A percentile compares a stretch with the other conserved stretches of the same genome.
Conservation (phyloP, 2,113 vertebrate genomes). For the Serilophus lunatus region DNA sequence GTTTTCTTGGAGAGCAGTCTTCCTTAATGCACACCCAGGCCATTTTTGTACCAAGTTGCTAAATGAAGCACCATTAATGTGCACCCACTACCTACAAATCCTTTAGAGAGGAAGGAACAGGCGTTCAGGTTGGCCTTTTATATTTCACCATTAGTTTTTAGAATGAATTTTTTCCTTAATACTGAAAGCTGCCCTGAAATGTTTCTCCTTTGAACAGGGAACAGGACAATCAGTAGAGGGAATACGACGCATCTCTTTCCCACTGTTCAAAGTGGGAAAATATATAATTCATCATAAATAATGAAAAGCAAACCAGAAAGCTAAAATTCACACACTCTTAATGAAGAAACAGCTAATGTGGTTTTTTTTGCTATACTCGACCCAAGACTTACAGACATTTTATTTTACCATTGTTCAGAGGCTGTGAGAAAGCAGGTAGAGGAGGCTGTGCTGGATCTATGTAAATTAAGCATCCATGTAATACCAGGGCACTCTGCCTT, state of each 20-base stretch:
- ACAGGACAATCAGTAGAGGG: background rate
- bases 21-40: rapidly evolving
- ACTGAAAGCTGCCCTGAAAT: background rate
- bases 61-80: background rate
- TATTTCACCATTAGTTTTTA: background rate
- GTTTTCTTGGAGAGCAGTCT: background rate
- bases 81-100: background rate
- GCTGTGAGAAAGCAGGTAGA: background rate
- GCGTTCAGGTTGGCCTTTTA: background rate
- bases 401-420: background rate
- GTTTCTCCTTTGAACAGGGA: background rate
- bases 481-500: background rate
- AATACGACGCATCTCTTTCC: background rate
- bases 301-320: background rate
- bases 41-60: background rate
- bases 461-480: background rate
- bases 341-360: background rate
- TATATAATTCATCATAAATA: background rate
- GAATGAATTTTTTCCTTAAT: background rate
- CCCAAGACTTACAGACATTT: background rate
- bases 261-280: background rate
- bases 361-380: background rate
- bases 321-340: background rate
- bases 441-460: background rate
- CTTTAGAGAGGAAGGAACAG: background rate